These are phyloP conservation scores for Baronia brevicornis DNA, from an alignment of 2,888 invertebrate species.

Conservation along the genomic window DNA sequence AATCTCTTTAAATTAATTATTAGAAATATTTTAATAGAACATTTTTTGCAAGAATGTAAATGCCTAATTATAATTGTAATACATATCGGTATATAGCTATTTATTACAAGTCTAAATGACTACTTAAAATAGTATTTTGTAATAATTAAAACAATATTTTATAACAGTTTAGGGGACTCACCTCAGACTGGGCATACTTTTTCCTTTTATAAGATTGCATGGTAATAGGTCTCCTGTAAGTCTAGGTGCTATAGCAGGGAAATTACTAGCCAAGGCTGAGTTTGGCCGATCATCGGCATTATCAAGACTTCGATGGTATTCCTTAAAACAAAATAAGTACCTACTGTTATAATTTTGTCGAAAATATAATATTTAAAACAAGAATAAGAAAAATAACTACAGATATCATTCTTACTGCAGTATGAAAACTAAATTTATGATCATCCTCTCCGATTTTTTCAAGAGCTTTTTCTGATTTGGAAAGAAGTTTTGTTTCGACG, in stretches of 20 bases:
- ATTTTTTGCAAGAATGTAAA: too few species aligned
- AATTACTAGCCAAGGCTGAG: conserved; percentile 81
- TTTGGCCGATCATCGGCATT: conserved; percentile 85
- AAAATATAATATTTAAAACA: too few species aligned
- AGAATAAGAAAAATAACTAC: conserved; percentile 46
- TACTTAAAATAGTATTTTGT: too few species aligned
- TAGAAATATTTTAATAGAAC: conserved; percentile 2
- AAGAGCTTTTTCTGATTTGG: conserved; percentile 92
- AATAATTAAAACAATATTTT: conserved; percentile 13
- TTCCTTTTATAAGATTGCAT: conserved; percentile 90
- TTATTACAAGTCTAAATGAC: too few species aligned
- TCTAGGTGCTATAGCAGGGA: conserved; percentile 74
- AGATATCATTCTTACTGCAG: conserved; percentile 79
- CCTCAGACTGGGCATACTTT: conserved; percentile 97
- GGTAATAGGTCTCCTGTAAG: conserved; percentile 67
- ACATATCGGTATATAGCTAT: too few species aligned
- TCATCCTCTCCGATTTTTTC: conserved; percentile 92
- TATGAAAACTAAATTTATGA: conserved; percentile 73
- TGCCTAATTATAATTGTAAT: too few species aligned
- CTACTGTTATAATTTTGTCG: too few species aligned
- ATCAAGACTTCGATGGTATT: conserved; percentile 88
- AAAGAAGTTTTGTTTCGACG: conserved; percentile 92
- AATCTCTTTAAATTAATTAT: conserved; percentile 2
- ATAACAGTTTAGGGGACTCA: conserved; percentile 51
- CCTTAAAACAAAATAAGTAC: conserved; percentile 79